Evolutionary conservation across 2,888 invertebrate species (phyloP), one percentile per base, ranked within the genome.

Genomic region (Oscheius sp.): DNA sequence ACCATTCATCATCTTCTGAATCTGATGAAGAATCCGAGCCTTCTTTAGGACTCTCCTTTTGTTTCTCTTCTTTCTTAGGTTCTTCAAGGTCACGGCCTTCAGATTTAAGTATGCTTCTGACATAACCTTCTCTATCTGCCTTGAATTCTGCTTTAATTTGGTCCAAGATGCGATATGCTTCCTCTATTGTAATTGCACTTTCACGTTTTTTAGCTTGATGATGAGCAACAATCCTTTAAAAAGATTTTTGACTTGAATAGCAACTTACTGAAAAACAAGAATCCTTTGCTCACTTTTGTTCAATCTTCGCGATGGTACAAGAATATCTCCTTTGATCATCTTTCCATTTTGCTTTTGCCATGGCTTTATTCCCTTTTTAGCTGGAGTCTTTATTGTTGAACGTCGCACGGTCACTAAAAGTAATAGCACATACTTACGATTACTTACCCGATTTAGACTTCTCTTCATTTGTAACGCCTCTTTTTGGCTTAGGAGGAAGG

Each of bases 1-100:
- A 74, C 80, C 80, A 80, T 63, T 80, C 80, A 52, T 80, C 78
- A 48, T 78, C 78, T n/a, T 70, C 70, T 5, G 78, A 78, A 3
- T 71, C 68, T 17, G 29, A 25, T 12, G 12, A 27, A 52, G 10
- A 27, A 6, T 45, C 63, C 8, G 45, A 29, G 12, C 5, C n/a
- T n/a, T n/a, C 46, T 20, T 27, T 17, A 23, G 45, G 25, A 27
- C 29, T 48, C 4, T 15, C 37, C 46, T 25, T 8, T n/a, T 17
- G n/a, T 27, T 45, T 48, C 42, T 29, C 45, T 15, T 8, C 31
- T 48, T 29, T 12, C 23, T 15, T 29, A 45, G 29, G 31, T 27
- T 63, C 37, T 4, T 52, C 50, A 1, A 31, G 23, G 15, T 23
- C 15, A n/a, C 27, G 27, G n/a, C 27, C 50, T 1, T 31, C 27